A percentile compares a stretch with the other conserved stretches of the same genome.
Evolutionary conservation across 2,888 invertebrate species (phyloP).

Genomic region (Microctonus hyperodae): DNA sequence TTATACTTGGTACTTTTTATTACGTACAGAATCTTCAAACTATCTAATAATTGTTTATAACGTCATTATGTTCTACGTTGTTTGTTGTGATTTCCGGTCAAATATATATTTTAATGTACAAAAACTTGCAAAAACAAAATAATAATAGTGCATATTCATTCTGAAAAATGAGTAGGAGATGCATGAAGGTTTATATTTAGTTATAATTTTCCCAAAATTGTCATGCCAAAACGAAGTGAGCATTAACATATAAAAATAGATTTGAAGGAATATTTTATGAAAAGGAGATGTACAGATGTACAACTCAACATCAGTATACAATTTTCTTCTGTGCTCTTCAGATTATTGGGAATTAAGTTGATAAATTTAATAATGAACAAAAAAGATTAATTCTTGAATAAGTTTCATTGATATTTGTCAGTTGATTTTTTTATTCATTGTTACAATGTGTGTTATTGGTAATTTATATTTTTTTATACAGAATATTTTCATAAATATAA

Average conservation of each 20-base stretch:
- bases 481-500: neutral
- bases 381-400: neutral
- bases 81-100: neutral
- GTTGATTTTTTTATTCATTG: neutral
- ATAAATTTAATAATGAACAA: neutral
- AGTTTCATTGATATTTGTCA: neutral
- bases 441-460: neutral
- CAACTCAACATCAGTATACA: neutral
- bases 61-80: too few species aligned
- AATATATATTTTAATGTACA: neutral
- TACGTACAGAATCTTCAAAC: too few species aligned
- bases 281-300: neutral
- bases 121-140: neutral
- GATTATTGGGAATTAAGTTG: too few species aligned
- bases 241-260: conserved; percentile 1
- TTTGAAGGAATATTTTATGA: neutral
- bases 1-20: too few species aligned
- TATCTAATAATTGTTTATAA: too few species aligned
- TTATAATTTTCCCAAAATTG: neutral
- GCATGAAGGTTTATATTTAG: neutral
- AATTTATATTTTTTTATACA: neutral
- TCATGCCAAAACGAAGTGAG: conserved; percentile 4
- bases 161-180: neutral
- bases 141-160: neutral
- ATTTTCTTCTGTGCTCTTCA: neutral